Percentiles rank a stretch among this genome's conserved stretches.
phyloP scores from a whole-genome alignment of 2,797 vertebrate species.

The Pseudochromis fuscus region DNA sequence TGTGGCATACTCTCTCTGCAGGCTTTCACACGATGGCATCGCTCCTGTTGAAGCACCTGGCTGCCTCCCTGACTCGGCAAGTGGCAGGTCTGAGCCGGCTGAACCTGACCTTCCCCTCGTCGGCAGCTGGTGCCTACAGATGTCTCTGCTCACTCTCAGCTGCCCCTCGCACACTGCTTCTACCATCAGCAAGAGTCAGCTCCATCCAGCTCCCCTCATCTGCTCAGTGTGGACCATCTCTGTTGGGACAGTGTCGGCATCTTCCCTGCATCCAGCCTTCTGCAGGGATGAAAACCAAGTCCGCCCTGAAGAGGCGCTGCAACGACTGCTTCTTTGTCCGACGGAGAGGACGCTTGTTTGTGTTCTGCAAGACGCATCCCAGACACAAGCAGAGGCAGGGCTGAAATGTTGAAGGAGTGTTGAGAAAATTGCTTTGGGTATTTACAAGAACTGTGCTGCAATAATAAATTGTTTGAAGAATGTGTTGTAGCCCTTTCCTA shows the following conservation, averaged over 20 bases:
- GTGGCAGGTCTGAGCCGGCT: conserved; percentile 62
- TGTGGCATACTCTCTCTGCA: conserved; percentile 59
- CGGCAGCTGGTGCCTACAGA: conserved; percentile 63
- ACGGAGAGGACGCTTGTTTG: conserved; percentile 88
- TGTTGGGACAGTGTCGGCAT: conserved; percentile 66
- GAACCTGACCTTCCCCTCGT: conserved; percentile 38
- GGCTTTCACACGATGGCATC: conserved; percentile 81
- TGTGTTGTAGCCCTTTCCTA: not conserved
- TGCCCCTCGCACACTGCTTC: conserved; percentile 35
- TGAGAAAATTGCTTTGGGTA: not conserved
- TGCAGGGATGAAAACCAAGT: conserved; percentile 90
- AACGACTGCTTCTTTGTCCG: conserved; percentile 92
- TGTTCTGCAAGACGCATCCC: conserved; percentile 90
- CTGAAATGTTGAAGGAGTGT: conserved; percentile 58
- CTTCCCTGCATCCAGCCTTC: conserved; percentile 64
- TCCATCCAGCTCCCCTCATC: conserved; percentile 1
- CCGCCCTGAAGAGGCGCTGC: conserved; percentile 87
- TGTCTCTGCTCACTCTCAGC: conserved; percentile 49
- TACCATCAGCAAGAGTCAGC: conserved; percentile 4
- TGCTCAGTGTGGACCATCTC: conserved; percentile 29
- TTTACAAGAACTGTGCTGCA: conserved; percentile 31
- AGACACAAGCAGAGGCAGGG: conserved; percentile 93
- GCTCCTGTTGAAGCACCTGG: conserved; percentile 72
- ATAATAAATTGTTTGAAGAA: conserved; percentile 66
- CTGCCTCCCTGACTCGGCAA: conserved; percentile 70